Percentiles rank a stretch among this genome's conserved stretches.
phyloP scores from a whole-genome alignment of 2,797 vertebrate genomes.

The Chaetodon trifasciatus region DNA sequence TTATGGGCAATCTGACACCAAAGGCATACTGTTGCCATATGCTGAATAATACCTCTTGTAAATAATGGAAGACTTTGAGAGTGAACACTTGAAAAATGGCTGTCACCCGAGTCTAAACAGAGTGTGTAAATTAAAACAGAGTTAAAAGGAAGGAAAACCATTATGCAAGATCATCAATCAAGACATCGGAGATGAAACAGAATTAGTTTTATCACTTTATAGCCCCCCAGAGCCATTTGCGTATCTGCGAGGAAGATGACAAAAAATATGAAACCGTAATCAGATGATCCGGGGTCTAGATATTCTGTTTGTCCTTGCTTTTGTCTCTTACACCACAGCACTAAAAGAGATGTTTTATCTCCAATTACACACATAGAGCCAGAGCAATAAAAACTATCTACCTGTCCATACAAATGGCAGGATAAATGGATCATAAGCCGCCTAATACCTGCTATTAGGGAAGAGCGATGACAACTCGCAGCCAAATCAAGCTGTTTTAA shows the following conservation, averaged over 20 bases:
- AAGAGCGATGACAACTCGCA: conserved; percentile 48
- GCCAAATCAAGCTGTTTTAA: conserved; percentile 61
- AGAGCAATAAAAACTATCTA: conserved; percentile 33
- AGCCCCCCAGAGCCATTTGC: conserved; percentile 60
- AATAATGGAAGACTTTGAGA: conserved; percentile 77
- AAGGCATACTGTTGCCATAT: conserved; percentile 79
- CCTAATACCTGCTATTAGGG: conserved; percentile 59
- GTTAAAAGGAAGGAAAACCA: conserved; percentile 46
- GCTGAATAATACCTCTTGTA: conserved; percentile 77
- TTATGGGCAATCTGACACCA: conserved; percentile 78
- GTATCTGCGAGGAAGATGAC: conserved; percentile 57
- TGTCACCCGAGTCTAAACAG: conserved; percentile 61
- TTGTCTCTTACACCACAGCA: conserved; percentile 19
- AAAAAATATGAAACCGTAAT: conserved; percentile 71
- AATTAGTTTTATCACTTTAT: conserved; percentile 69
- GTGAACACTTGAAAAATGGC: conserved; percentile 68
- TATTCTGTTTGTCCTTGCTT: conserved; percentile 55
- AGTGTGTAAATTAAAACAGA: conserved; percentile 67
- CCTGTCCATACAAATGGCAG: conserved; percentile 35
- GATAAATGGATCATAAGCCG: conserved; percentile 58
- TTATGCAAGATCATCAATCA: conserved; percentile 65
- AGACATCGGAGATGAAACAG: conserved; percentile 54
- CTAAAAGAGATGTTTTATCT: conserved; percentile 24
- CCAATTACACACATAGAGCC: conserved; percentile 26
- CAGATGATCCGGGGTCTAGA: conserved; percentile 54